Evolutionary conservation across 2,797 vertebrate species (phyloP).

Genomic region (Sebastes vulpes): DNA sequence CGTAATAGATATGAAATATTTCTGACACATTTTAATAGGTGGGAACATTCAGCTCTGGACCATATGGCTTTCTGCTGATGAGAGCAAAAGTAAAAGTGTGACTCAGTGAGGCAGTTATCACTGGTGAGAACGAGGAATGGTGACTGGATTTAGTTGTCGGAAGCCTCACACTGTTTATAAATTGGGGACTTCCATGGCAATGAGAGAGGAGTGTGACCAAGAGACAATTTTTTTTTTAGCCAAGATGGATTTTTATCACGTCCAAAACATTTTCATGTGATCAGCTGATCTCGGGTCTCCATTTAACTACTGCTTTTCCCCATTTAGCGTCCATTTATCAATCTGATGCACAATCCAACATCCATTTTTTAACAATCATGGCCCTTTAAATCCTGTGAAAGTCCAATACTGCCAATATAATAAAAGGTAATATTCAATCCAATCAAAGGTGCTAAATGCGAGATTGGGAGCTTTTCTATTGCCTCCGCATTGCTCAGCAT

Average conservation of each 20-base stretch:
- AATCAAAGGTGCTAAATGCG: not conserved
- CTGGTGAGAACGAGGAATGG: constrained; percentile 15
- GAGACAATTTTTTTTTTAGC: not conserved
- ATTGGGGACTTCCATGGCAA: not conserved
- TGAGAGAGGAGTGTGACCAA: not conserved
- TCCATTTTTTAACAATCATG: not conserved
- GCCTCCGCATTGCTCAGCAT: not conserved
- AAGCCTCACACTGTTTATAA: constrained; percentile 14
- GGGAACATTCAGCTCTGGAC: constrained; percentile 41
- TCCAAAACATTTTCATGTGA: not conserved
- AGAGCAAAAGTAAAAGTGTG: constrained; percentile 45
- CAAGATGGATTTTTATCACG: not conserved
- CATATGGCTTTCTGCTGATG: constrained; percentile 58
- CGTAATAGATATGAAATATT: constrained; percentile 25
- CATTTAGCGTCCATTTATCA: not conserved
- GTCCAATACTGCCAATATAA: not conserved
- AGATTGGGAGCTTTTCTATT: not conserved
- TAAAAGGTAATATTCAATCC: not conserved
- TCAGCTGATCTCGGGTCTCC: not conserved
- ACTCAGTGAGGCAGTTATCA: constrained; percentile 28
- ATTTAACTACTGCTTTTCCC: not conserved
- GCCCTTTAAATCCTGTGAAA: not conserved
- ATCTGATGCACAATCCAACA: not conserved
- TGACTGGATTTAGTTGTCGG: not conserved
- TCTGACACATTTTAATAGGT: constrained; percentile 62